These are phyloP conservation scores for Suricata suricatta DNA, from an alignment of 2,113 vertebrate genomes.

Conservation along the genomic window DNA sequence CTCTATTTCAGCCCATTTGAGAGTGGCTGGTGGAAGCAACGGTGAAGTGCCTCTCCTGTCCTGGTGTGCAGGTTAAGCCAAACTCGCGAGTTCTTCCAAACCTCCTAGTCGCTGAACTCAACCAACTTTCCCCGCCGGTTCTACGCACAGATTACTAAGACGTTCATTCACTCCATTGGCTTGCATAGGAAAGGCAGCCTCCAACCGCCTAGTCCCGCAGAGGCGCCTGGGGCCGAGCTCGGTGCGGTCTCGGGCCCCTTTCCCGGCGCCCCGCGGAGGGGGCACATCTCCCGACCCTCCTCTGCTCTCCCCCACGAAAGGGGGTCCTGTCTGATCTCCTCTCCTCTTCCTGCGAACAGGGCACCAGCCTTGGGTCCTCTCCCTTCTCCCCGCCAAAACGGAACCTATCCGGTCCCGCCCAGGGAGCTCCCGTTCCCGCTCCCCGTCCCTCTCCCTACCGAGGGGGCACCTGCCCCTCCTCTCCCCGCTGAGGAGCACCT, in stretches of 20 bases:
- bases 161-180: not conserved
- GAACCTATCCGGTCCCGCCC: too few relatives aligned
- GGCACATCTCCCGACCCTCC: not conserved
- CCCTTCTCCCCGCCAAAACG: not conserved
- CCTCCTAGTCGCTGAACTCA: not conserved
- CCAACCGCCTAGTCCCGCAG: not conserved
- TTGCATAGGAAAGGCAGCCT: not conserved
- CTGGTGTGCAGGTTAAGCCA: not conserved
- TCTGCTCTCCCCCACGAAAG: not conserved
- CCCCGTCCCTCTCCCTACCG: too few relatives aligned
- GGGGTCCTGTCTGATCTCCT: not conserved
- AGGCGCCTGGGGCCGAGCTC: not conserved
- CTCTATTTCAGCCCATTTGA: not conserved
- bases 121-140: slow-evolving; percentile 23
- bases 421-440: not conserved
- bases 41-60: fast-evolving
- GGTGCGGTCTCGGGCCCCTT: not conserved
- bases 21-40: not conserved
- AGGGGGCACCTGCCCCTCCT: too few relatives aligned
- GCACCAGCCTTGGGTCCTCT: not conserved
- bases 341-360: not conserved
- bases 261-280: not conserved
- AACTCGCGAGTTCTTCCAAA: slow-evolving; percentile 49
- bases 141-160: not conserved
- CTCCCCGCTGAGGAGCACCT: too few relatives aligned